phyloP scores from a whole-genome alignment of 2,888 invertebrate species.

The Conus canariensis region DNA sequence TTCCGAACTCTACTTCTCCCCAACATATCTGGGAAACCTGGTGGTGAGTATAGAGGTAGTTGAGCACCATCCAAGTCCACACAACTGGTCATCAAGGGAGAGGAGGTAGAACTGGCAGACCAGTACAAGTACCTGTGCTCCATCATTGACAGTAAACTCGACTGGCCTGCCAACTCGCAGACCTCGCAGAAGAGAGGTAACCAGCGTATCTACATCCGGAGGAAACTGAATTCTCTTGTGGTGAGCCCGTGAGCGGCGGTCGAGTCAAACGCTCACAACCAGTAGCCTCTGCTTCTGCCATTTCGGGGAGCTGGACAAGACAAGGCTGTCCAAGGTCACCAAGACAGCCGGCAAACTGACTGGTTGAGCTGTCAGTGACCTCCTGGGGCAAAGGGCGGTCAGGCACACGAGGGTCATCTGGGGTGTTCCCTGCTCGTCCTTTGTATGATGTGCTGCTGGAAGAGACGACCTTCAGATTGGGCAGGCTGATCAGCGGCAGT shows the following conservation, averaged over 20 bases:
- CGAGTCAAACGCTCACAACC: neutral
- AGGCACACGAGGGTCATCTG: neutral
- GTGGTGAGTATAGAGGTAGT: neutral
- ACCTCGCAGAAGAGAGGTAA: neutral
- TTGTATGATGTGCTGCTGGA: no score
- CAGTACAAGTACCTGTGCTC: conserved; percentile 17
- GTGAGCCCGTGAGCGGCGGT: neutral
- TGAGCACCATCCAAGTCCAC: neutral
- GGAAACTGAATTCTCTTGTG: neutral
- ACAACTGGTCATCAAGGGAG: neutral
- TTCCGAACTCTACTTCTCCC: neutral
- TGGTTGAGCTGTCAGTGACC: neutral
- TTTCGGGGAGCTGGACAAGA: neutral
- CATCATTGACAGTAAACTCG: neutral
- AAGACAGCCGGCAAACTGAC: neutral
- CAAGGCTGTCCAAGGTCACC: neutral
- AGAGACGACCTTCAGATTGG: no score
- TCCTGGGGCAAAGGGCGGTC: neutral
- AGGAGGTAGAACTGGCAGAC: neutral
- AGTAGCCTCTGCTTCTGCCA: neutral
- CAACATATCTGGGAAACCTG: neutral
- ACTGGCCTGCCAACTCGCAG: conserved; percentile 22
- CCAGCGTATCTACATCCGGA: neutral
- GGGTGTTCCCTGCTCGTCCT: neutral
- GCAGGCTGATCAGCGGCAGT: no score